phyloP scores from a whole-genome alignment of 2,113 vertebrate genomes.

The Thermophis baileyi region DNA sequence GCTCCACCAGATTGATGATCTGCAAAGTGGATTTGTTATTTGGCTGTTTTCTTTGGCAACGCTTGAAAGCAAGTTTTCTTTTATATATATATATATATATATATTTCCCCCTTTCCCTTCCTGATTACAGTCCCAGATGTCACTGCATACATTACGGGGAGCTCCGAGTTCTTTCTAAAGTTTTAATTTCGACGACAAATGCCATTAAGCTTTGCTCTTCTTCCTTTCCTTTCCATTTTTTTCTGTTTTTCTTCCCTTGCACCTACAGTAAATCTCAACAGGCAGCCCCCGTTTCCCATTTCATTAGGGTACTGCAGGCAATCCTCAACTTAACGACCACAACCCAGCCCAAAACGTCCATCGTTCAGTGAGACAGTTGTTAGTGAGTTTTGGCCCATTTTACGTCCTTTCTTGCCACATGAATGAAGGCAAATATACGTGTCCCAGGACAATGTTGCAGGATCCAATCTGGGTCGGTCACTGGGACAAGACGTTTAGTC shows the following conservation, averaged over 20 bases:
- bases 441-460: too few species aligned
- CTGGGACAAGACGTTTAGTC: too few species aligned
- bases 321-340: too few species aligned
- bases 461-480: too few species aligned
- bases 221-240: slow-evolving; percentile 30
- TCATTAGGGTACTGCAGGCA: slow-evolving; percentile 11
- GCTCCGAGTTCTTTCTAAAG: slow-evolving; percentile 75
- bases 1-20: slow-evolving; percentile 93
- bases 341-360: too few species aligned
- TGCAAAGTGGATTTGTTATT: slow-evolving; percentile 99
- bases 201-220: slow-evolving; percentile 75
- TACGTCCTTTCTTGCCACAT: too few species aligned
- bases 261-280: slow-evolving; percentile 27
- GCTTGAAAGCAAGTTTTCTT: slow-evolving; percentile 88
- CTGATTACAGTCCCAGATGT: slow-evolving; percentile 99
- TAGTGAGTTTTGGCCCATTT: too few species aligned
- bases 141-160: slow-evolving; percentile 84
- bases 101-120: background rate
- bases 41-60: slow-evolving; percentile 98
- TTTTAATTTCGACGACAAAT: slow-evolving; percentile 79
- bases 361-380: too few species aligned
- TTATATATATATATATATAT: too few species aligned
- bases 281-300: slow-evolving; percentile 46
- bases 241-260: background rate
- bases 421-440: too few species aligned